Evolutionary conservation across 2,888 invertebrate genomes (phyloP).

Genomic region (Dysmachus trigonus): DNA sequence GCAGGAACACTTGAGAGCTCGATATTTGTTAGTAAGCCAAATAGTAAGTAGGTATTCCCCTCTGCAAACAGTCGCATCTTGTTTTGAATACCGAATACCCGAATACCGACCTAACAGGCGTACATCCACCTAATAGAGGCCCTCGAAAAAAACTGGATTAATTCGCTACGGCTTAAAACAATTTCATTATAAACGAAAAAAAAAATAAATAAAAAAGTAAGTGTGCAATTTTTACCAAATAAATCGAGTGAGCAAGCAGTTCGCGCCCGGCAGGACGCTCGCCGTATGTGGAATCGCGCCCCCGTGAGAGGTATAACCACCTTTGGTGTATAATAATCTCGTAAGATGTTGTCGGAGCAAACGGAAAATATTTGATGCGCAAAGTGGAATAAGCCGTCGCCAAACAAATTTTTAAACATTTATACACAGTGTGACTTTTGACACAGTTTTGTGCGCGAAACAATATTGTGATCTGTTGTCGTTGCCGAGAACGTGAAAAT

Average conservation of each 20-base stretch:
- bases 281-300: constrained; percentile 29
- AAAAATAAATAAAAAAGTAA: not conserved
- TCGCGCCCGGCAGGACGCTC: not conserved
- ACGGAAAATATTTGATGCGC: constrained; percentile 34
- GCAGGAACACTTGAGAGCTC: constrained; percentile 62
- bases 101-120: constrained; percentile 31
- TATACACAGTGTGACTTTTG: constrained; percentile 22
- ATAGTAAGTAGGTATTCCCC: constrained; percentile 66
- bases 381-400: constrained; percentile 41
- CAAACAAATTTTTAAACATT: constrained; percentile 21
- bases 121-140: constrained; percentile 47
- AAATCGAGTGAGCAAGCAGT: constrained; percentile 12
- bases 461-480: not conserved
- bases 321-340: not conserved
- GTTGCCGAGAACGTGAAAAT: not conserved
- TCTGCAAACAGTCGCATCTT: constrained; percentile 66
- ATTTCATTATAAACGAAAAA: not conserved
- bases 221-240: not conserved
- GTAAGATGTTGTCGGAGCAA: constrained; percentile 30
- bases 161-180: constrained; percentile 22
- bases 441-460: not conserved
- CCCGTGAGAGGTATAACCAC: not conserved
- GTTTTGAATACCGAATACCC: constrained; percentile 50
- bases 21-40: constrained; percentile 66
- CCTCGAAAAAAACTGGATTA: constrained; percentile 45